A percentile compares a stretch with the other conserved stretches of the same genome.
Conservation (phyloP, 2,113 vertebrate species). For the Marmota flaviventris region DNA sequence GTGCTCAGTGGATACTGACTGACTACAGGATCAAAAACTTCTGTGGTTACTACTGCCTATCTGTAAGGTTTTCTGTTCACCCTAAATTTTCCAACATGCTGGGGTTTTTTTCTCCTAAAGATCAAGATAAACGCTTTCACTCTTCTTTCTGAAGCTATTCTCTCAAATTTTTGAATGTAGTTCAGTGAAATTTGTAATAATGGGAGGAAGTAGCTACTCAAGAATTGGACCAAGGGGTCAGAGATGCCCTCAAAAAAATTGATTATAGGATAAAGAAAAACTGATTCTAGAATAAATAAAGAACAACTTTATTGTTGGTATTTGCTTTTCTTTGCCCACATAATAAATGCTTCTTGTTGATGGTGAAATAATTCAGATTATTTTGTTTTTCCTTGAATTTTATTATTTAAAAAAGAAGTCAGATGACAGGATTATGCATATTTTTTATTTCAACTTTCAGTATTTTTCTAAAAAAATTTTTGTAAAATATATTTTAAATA, state of each 20-base stretch:
- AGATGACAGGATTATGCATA: background rate
- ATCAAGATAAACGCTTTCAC: background rate
- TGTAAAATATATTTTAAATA: background rate
- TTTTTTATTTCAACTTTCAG: background rate
- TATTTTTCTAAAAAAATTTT: background rate
- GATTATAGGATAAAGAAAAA: constrained; percentile 1
- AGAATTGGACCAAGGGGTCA: background rate
- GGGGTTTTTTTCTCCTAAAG: background rate
- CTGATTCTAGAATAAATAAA: too few species aligned
- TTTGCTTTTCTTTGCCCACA: background rate
- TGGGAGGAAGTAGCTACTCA: background rate
- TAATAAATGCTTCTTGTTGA: constrained; percentile 11
- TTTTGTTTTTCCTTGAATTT: background rate
- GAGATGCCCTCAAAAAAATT: background rate
- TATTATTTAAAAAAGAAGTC: background rate
- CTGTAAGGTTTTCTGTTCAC: background rate
- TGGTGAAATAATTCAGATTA: constrained; percentile 24
- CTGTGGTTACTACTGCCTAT: background rate
- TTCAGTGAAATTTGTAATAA: background rate
- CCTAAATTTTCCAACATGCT: background rate
- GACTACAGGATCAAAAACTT: background rate
- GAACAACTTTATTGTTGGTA: background rate
- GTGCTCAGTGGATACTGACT: background rate
- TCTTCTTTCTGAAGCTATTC: background rate
- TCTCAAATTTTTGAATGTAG: background rate